phyloP scores from a whole-genome alignment of 2,113 vertebrate genomes.

The Nothoprocta pentlandii region DNA sequence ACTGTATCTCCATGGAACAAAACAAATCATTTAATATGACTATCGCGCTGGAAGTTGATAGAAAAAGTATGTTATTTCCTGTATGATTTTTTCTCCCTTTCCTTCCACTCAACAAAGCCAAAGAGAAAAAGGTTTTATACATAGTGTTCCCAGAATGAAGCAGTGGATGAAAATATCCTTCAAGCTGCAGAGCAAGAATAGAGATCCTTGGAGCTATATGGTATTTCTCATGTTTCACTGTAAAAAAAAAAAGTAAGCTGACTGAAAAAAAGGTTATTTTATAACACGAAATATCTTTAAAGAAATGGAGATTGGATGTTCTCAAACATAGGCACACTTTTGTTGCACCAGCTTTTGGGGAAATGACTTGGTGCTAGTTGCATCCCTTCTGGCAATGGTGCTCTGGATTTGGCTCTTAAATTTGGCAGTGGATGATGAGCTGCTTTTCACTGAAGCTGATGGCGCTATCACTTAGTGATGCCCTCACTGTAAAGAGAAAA shows the following conservation, averaged over 20 bases:
- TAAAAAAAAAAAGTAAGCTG: neutral
- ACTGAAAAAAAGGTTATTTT: neutral
- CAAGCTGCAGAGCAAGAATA: neutral
- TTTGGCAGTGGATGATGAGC: neutral
- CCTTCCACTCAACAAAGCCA: neutral
- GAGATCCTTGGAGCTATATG: neutral
- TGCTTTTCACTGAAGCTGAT: slow-evolving; percentile 29
- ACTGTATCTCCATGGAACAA: neutral
- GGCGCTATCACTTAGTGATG: neutral
- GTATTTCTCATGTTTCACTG: neutral
- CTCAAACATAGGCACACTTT: neutral
- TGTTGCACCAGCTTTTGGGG: neutral
- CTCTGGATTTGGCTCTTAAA: slow-evolving; percentile 41
- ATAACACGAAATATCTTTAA: neutral
- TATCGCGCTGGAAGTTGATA: neutral
- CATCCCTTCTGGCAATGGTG: neutral
- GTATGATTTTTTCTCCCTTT: neutral
- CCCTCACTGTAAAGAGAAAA: neutral
- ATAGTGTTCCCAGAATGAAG: neutral
- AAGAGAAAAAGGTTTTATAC: neutral
- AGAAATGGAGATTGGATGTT: neutral
- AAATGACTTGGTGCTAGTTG: neutral
- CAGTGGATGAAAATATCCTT: neutral
- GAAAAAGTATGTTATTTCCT: neutral
- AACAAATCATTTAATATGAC: neutral